Evolutionary conservation across 1,140 invertebrate species (phyloP), one percentile per base, ranked within the genome.

Genomic region (Notospermus geniculatus): DNA sequence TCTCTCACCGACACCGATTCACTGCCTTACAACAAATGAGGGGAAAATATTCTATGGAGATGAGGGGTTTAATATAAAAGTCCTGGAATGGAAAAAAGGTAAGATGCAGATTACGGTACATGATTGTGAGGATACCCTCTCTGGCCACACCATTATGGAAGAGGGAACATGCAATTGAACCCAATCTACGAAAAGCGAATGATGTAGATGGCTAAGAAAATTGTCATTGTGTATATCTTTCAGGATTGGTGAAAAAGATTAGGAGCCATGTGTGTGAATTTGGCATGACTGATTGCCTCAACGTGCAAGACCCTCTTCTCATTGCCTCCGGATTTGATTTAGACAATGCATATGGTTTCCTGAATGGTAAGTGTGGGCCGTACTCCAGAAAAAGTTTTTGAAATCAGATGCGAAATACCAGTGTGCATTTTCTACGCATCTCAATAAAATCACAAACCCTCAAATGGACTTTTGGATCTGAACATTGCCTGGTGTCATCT

Each of bases 31-130:
- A 11, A 63, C 65, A 1, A 36, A 13, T 17, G 54, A 60, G 11
- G 46, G 71, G 5, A 54, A 46, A 1, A 45, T 77, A 2, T 67
- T 60, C 45, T 71, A 69, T 65, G 76, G 76, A 1, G 76, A 78
- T 59, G 76, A 77, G 67, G 72, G 73, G 9, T 57, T 70, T 9
- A 78, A 78, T 58, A 55, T 78, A 7, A 78, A 78, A 62, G 58
- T 70, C n/a, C 30, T 78, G 1, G 54, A 73, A 41, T 78, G 76
- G 76, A 76, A 70, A 62, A 71, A 66, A 71, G 72, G 76, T 77
- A 54, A 57, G 52, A 29, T n/a, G n/a, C n/a, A n/a, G 15, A 50
- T 78, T 22, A 75, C 68, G 54, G 67, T 77, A 2, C 66, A 68
- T 57, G 67, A 75, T 58, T 59, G 71, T 28, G 39, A 64, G 17